Percentiles rank a stretch among this genome's conserved stretches.
Evolutionary conservation across 30 jellyfish, hydroid and myxozoan genomes (phyloP).

Genomic region (Turritopsis dohrnii): DNA sequence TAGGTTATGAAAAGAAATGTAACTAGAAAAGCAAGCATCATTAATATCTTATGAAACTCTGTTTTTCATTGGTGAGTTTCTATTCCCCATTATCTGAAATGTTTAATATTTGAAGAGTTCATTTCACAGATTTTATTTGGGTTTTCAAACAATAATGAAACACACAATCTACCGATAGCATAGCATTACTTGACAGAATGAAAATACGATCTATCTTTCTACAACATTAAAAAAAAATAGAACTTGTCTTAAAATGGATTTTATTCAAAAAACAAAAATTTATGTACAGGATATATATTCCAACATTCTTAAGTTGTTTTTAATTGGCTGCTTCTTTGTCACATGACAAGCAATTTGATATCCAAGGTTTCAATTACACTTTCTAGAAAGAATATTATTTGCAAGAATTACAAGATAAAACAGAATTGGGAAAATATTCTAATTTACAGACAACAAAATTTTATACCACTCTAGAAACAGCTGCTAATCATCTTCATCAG

Average conservation of each 20-base stretch:
- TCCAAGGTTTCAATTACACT: not conserved
- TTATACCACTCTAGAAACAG: not conserved
- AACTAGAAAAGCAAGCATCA: too few relatives aligned
- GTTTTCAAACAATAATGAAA: too few relatives aligned
- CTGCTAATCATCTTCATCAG: slow-evolving; percentile 67
- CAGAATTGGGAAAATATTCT: not conserved
- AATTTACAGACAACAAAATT: not conserved
- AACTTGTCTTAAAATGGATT: not conserved
- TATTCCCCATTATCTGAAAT: too few relatives aligned
- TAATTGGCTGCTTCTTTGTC: not conserved
- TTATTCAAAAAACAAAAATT: not conserved
- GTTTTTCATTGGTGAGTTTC: too few relatives aligned
- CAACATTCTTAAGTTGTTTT: not conserved
- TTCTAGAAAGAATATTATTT: not conserved
- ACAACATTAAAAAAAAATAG: too few relatives aligned
- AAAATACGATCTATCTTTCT: too few relatives aligned
- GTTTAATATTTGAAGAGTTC: too few relatives aligned
- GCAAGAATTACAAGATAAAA: not conserved
- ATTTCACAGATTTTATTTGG: too few relatives aligned
- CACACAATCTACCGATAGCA: too few relatives aligned
- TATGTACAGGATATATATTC: not conserved
- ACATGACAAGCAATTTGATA: not conserved
- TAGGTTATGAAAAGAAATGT: too few relatives aligned
- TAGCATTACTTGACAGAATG: not conserved
- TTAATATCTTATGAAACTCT: too few relatives aligned